Evolutionary conservation across 2,888 invertebrate genomes (phyloP).

Genomic region (Drosophila neonasuta): DNA sequence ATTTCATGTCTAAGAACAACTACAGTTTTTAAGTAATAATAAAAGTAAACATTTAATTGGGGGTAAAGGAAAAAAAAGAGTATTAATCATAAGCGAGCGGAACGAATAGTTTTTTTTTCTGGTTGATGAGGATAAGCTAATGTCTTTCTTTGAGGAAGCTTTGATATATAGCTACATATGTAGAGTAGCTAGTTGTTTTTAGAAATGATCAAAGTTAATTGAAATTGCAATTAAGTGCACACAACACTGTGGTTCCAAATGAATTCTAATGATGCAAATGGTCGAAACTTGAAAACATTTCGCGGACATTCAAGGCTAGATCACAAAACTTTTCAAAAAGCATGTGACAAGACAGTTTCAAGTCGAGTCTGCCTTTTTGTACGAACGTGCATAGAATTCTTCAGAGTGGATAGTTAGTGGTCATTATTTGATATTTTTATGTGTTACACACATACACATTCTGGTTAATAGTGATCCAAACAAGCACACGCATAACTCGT

Average conservation of each 20-base stretch:
- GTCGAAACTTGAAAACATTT: constrained; percentile 27
- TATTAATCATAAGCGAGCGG: not conserved
- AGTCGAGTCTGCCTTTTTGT: constrained; percentile 4
- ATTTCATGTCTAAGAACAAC: not conserved
- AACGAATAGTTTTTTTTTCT: not conserved
- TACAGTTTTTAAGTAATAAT: not conserved
- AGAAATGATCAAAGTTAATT: constrained; percentile 9
- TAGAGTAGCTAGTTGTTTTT: not conserved
- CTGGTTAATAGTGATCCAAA: constrained; percentile 2
- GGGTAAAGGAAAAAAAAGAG: not conserved
- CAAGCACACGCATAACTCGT: constrained; percentile 3
- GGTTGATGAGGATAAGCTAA: not conserved
- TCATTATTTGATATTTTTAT: constrained; percentile 23
- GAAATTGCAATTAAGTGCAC: constrained; percentile 20
- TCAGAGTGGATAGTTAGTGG: constrained; percentile 11
- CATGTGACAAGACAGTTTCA: constrained; percentile 22
- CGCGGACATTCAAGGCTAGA: constrained; percentile 22
- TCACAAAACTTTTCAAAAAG: constrained; percentile 26
- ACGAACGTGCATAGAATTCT: constrained; percentile 26
- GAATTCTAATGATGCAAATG: constrained; percentile 40
- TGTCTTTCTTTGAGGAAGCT: constrained; percentile 1
- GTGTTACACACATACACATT: not conserved
- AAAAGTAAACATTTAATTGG: not conserved
- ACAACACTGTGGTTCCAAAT: constrained; percentile 21
- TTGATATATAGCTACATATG: not conserved